Conservation (phyloP, 2,797 vertebrate species). For the Pogoniulus pusillus region DNA sequence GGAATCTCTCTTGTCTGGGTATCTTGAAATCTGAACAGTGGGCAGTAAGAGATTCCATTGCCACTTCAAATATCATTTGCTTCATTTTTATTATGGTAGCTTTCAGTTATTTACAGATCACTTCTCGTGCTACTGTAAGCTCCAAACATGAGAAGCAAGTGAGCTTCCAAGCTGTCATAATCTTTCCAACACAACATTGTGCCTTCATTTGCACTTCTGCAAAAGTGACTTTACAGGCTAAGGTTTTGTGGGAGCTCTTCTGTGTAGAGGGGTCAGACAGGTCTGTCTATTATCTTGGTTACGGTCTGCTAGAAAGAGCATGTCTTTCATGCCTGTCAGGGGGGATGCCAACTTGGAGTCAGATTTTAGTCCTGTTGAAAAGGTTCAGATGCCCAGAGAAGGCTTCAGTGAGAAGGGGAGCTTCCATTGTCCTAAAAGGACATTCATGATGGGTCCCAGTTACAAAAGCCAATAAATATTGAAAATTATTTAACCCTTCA, state of each 20-base stretch:
- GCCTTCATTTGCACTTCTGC: neutral
- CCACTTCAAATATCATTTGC: slow-evolving; percentile 7
- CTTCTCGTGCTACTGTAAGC: neutral
- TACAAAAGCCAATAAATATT: neutral
- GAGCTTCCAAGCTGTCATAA: neutral
- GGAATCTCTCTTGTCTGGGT: neutral
- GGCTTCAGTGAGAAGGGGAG: neutral
- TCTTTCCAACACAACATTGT: neutral
- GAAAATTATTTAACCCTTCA: neutral
- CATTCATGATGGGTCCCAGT: neutral
- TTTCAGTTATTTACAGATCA: slow-evolving; percentile 25
- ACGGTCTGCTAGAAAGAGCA: neutral
- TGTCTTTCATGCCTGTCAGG: neutral
- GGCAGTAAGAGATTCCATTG: neutral
- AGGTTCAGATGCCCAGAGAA: neutral
- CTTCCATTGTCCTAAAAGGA: neutral
- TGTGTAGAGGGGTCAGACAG: neutral
- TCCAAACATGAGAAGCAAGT: neutral
- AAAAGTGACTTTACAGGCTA: neutral
- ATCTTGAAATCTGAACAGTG: neutral
- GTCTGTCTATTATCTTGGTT: neutral
- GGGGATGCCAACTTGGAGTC: neutral
- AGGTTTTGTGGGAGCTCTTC: neutral
- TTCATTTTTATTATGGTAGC: neutral
- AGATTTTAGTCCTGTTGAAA: neutral